Base-by-base conservation (phyloP, 2,888 invertebrate species). In the Lathronympha strigana region DNA sequence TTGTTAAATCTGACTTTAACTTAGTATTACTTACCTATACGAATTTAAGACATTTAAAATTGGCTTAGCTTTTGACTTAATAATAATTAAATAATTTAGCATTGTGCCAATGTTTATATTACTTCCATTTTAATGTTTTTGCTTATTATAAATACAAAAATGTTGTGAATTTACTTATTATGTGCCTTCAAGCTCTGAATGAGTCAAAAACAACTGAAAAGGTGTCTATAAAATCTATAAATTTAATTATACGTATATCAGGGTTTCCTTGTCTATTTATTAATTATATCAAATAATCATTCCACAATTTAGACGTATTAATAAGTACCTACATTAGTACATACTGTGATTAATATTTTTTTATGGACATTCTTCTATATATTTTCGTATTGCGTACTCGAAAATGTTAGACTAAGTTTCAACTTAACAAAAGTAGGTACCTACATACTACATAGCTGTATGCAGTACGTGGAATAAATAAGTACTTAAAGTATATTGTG, bases 291-390 rank as follows among this genome's bases (percentile, higher is more conserved):
- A 40, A 71, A 73, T 79, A 80, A 84, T 87, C 90, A 91, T 91
- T 91, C 90, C 90, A 87, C 76, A 83, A 79, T 78, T 77, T 83
- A 83, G 81, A 54, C 36, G 25, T 60, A 61, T 61, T 58, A 63
- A 58, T 43, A 63, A 57, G 57, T 63, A 63, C 63, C 63, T 80
- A 76, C 79, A 77, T 82, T 83, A 82, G 76, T 83, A 83, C 76
- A 83, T 80, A 82, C 86, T 90, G 90, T 90, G 88, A 90, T 90
- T 89, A 85, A 89, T 85, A 77, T 76, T 79, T 77, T 78, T 79
- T 77, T 68, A 74, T 71, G 71, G 68, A 74, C 67, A 75, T 57
- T 55, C 72, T 67, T 72, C 74, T 72, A 79, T 82, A 83, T 81
- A 82, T 87, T 84, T 83, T 85, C 79, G 71, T 82, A 82, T 72